phyloP scores from a whole-genome alignment of 2,797 vertebrate genomes.

The Vultur gryphus region DNA sequence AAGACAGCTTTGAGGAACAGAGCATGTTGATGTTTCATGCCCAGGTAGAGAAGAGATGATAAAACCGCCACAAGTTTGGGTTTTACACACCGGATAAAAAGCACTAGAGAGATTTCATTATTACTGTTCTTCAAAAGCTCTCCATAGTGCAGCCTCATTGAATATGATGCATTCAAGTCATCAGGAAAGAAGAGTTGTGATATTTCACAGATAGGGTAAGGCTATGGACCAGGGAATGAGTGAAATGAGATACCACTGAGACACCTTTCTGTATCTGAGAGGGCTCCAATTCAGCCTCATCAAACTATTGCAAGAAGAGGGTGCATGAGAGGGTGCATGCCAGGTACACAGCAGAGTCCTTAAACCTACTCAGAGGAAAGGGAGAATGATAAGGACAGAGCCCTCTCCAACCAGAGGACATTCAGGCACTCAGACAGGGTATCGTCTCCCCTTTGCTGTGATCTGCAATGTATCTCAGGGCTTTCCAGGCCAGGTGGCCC shows the following conservation, averaged over 20 bases:
- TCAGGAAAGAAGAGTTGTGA: background rate
- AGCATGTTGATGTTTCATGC: slow-evolving; percentile 25
- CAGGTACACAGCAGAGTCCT: background rate
- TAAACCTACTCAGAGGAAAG: background rate
- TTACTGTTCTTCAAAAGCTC: slow-evolving; percentile 26
- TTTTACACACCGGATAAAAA: slow-evolving; percentile 12
- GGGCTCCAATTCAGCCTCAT: background rate
- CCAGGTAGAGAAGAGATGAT: background rate
- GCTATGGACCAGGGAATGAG: background rate
- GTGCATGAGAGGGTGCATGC: background rate
- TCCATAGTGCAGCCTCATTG: background rate
- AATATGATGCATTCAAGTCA: background rate
- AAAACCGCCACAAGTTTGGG: background rate
- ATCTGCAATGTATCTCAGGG: background rate
- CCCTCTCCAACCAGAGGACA: background rate
- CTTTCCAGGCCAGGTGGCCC: background rate
- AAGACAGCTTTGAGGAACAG: slow-evolving; percentile 36
- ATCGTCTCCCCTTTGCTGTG: background rate
- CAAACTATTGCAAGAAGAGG: background rate
- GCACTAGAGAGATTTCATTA: slow-evolving; percentile 20
- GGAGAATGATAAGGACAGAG: background rate
- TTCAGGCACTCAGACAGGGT: background rate
- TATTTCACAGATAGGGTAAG: slow-evolving; percentile 2
- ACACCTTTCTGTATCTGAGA: background rate
- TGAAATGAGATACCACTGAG: background rate